Evolutionary conservation across 2,888 invertebrate species (phyloP), one percentile per base, ranked within the genome.

Genomic region (Acheta domesticus): DNA sequence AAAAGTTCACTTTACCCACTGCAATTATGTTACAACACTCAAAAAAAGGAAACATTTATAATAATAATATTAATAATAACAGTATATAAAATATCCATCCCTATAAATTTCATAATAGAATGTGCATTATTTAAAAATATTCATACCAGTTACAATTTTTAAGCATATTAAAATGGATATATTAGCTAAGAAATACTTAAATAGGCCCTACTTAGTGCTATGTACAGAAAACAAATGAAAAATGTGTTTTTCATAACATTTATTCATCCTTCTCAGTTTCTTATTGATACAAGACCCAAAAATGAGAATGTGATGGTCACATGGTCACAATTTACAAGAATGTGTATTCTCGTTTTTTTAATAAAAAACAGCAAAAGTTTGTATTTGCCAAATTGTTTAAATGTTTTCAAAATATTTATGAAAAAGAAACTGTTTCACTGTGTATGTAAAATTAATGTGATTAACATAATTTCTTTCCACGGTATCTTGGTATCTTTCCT

Each of bases 51-150:
- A 36, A 62, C 62, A 62, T 62, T 62, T 62, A 62, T n/a, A 62
- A 62, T 62, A 62, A 62, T 62, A 62, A 62, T 62, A 62, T n/a
- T 62, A 62, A 14, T 62, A 62, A 62, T 62, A 62, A 62, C n/a
- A 62, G 62, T 62, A 62, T 62, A 62, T 62, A 62, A 62, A 62
- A 62, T 62, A 62, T 62, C 62, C 62, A 62, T 62, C 62, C 62
- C 62, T 62, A 62, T 62, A 62, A 62, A 62, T 62, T 62, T 62
- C 62, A 62, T 62, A 62, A 19, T 62, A 62, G 62, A 62, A 62
- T 19, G 62, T 62, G n/a, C n/a, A 62, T 62, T 14, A 62, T 62
- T 62, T 62, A 62, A 62, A 62, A 62, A 62, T n/a, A 62, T 62
- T 62, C 62, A 62, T 62, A 19, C 62, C 62, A 62, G 16, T 62